Percentiles rank a stretch among this genome's conserved stretches.
Conservation (phyloP, 2,797 vertebrate species). For the Chanos chanos region DNA sequence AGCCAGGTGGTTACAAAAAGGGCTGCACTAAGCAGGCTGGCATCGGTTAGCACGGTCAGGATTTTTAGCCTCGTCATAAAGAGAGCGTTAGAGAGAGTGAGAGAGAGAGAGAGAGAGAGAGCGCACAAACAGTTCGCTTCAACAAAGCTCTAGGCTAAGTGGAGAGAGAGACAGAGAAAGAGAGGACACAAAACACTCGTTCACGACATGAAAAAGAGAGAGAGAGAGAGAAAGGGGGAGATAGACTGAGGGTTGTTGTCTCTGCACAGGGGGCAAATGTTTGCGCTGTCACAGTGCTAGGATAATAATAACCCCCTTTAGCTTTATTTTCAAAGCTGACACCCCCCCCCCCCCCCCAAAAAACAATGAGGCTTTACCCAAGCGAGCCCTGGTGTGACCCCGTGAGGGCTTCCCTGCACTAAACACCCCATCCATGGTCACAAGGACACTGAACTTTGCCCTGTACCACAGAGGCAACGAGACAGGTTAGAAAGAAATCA, state of each 20-base stretch:
- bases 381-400: background rate
- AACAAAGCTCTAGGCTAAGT: no score
- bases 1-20: no score
- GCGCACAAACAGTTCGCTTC: no score
- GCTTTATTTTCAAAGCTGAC: constrained; percentile 1
- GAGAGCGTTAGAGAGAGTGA: background rate
- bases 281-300: constrained; percentile 9
- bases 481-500: no score
- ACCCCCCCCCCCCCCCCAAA: constrained; percentile 10
- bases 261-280: background rate
- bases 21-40: no score
- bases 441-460: no score
- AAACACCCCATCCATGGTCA: no score
- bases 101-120: background rate
- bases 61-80: background rate
- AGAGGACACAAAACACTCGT: background rate
- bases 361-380: background rate
- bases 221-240: background rate
- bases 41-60: no score
- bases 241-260: background rate
- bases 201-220: constrained; percentile 28
- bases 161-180: background rate
- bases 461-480: no score
- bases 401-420: no score
- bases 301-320: background rate